Base-by-base conservation (phyloP, 2,797 vertebrate species). In the Amblyopsis hoosieri region DNA sequence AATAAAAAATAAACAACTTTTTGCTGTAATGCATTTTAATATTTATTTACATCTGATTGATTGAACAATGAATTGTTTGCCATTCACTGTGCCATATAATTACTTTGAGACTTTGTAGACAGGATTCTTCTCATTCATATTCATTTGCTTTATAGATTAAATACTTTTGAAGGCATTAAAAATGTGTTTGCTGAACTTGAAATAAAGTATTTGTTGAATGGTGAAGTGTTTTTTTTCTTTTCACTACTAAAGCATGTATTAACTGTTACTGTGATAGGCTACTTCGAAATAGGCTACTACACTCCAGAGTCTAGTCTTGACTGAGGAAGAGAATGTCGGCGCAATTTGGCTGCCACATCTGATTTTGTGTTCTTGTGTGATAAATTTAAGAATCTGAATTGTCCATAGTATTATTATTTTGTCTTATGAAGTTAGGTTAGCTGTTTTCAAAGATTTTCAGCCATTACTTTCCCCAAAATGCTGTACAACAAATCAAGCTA, bases 171-270 rank as follows among this genome's bases (percentile, higher is more conserved):
- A 89, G 85, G 85, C 87, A 88, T 91, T 93, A 82, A 91, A 74
- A 29, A 29, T 29, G 77, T 80, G 82, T 85, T 90, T 90, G 86
- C 86, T 87, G 80, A 91, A 82, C 75, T 87, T 82, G 82, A 91
- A 91, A 90, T 91, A 91, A 93, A 91, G 85, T 93, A 83, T 92
- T 77, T 92, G 89, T 93, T 91, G 84, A 91, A 92, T 93, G 89
- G 91, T 90, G 85, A 54, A 62, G 19, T 23, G 23, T 42, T 29
- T 54, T 10, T 54, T 10, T 6, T 6, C 33, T 37, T 6, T 37
- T 37, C 33, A 1, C 33, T 37, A 37, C 33, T 37, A 37, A 37
- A 6, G 33, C 5, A 37, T 37, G 46, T 15, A 11, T 45, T 29
- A 29, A 29, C 3, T 7, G 11, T 42, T 47, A 45, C 12, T 70